phyloP scores from a whole-genome alignment of 2,797 vertebrate species.

The Neosalanx taihuensis region DNA sequence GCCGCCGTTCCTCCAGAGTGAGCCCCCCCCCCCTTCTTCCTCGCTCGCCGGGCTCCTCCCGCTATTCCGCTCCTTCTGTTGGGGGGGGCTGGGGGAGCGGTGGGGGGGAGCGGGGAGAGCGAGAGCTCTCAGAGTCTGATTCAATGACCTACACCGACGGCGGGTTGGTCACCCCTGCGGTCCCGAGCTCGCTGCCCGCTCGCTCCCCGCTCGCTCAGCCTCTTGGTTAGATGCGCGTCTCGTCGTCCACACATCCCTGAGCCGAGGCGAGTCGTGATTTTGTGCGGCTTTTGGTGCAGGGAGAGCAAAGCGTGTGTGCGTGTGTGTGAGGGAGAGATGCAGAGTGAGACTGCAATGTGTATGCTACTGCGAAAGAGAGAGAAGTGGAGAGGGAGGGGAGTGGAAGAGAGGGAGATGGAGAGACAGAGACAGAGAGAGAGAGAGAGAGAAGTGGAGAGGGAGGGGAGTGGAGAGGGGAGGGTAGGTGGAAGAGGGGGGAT shows the following conservation, averaged over 20 bases:
- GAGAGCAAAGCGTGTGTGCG: slow-evolving; percentile 6
- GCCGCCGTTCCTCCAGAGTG: background rate
- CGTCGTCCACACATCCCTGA: slow-evolving; percentile 5
- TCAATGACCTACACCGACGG: slow-evolving; percentile 5
- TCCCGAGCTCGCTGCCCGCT: background rate
- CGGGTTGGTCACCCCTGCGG: slow-evolving; percentile 13
- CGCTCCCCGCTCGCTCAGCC: slow-evolving; percentile 21
- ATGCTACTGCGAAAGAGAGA: slow-evolving; percentile 31
- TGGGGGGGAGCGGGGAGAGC: too few species aligned
- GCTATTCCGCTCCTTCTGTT: slow-evolving; percentile 5
- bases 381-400: slow-evolving; percentile 9
- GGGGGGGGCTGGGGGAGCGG: too few species aligned
- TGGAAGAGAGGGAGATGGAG: too few species aligned
- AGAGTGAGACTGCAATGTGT: slow-evolving; percentile 19
- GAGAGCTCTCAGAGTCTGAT: background rate
- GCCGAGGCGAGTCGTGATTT: slow-evolving; percentile 21
- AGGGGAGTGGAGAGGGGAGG: too few species aligned
- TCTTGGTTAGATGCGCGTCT: slow-evolving; percentile 14
- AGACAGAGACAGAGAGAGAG: too few species aligned
- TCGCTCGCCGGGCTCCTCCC: background rate
- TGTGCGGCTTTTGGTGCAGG: slow-evolving; percentile 43
- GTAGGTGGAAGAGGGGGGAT: too few species aligned
- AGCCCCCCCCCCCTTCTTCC: background rate
- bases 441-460: too few species aligned
- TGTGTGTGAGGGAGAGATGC: background rate